Base-by-base conservation (phyloP, 2,113 vertebrate species). In the Clupea harengus region DNA sequence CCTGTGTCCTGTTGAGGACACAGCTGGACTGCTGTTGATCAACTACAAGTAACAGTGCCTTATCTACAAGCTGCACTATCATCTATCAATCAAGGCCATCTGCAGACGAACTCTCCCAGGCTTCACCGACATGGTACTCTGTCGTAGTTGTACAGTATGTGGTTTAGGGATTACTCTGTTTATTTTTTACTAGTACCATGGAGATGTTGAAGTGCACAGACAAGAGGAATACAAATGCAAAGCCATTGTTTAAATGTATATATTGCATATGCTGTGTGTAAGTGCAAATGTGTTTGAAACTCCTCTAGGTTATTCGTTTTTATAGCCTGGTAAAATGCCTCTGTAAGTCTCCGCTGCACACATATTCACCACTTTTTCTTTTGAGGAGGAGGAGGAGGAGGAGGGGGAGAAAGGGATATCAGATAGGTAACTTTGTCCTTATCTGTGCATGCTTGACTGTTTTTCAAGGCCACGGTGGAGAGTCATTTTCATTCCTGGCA, bases 31-130 rank as follows among this genome's bases (percentile, higher is more conserved):
- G 89, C 90, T 88, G 88, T 90, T 92, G 90, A 89, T 88, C 89
- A 92, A 93, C 91, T 39, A 91, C 91, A 90, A 85, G 89, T 93
- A 88, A 92, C 93, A 92, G 94, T 95, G 94, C 95, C 95, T 95
- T 95, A 95, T 91, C 83, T 81, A 84, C 87, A 89, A 89, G 92
- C 90, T 92, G 90, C 90, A 88, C 85, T 85, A 88, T 91, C 86
- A 86, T 84, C 90, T 83, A 47, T 88, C 83, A 80, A 47, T 88
- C 83, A 80, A 90, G 86, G 86, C 89, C 90, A 75, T 88, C 84
- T 50, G 82, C 87, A 89, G 85, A 90, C 54, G 81, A 84, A 50
- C 83, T 44, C 88, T 60, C 81, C 28, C 28, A n/a, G 60, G 39
- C 82, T 85, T 83, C 45, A 78, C 80, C 84, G 4, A 81, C 64